These are phyloP conservation scores for Pseudorectes ferrugineus DNA, from an alignment of 2,113 vertebrate genomes.

Conservation along the genomic window DNA sequence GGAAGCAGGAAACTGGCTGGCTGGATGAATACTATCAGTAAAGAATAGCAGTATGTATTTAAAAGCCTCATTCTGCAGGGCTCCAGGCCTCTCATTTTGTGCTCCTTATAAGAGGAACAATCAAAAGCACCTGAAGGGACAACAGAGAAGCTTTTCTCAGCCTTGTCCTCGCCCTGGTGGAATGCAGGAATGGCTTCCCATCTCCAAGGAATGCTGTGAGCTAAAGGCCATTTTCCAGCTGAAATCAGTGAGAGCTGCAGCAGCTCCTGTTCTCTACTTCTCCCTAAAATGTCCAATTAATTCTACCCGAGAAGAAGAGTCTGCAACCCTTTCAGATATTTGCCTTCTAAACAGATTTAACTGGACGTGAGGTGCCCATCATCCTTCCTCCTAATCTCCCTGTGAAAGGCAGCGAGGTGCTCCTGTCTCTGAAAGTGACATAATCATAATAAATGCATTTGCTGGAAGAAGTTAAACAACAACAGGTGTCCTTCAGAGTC, in stretches of 20 bases:
- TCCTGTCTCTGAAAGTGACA: neutral
- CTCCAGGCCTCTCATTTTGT: neutral
- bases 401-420: neutral
- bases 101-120: neutral
- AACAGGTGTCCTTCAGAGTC: slow-evolving; percentile 31
- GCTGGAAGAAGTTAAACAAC: slow-evolving; percentile 14
- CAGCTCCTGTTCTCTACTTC: neutral
- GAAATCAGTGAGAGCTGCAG: neutral
- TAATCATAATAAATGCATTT: slow-evolving; percentile 22
- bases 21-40: neutral
- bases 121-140: neutral
- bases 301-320: neutral
- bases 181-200: neutral
- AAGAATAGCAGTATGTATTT: neutral
- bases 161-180: neutral
- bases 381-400: neutral
- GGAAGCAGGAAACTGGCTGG: neutral
- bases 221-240: neutral
- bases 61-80: neutral
- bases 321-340: neutral
- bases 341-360: neutral
- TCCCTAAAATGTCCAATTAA: neutral
- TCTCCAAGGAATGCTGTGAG: fast-evolving
- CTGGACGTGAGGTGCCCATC: neutral
- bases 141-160: neutral